phyloP scores from a whole-genome alignment of 2,113 vertebrate species.

The Pelecanus crispus region DNA sequence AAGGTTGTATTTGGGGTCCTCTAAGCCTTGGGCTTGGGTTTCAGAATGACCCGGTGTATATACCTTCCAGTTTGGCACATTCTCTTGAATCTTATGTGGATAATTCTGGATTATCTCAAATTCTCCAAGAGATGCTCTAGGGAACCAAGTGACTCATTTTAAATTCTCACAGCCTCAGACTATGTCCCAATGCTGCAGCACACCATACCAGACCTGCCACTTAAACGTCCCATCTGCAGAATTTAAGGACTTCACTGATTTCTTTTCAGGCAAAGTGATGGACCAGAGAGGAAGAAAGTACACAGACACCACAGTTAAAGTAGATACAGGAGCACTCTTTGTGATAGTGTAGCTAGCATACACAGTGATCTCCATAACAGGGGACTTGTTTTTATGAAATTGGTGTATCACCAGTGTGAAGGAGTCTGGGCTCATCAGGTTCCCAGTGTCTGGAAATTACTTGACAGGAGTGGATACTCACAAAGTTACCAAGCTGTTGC shows the following conservation, averaged over 20 bases:
- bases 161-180: neutral
- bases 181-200: neutral
- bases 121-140: neutral
- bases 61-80: neutral
- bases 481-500: neutral
- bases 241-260: neutral
- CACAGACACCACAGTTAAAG: neutral
- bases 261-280: neutral
- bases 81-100: too few species aligned
- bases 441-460: neutral
- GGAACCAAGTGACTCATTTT: neutral
- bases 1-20: neutral
- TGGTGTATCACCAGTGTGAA: neutral
- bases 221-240: neutral
- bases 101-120: neutral
- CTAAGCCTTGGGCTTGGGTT: neutral
- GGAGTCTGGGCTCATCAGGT: neutral
- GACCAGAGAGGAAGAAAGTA: neutral
- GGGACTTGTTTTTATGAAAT: neutral
- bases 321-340: neutral
- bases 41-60: neutral
- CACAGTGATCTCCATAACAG: neutral
- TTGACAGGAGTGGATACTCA: neutral
- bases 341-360: neutral
- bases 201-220: fast-evolving